Percentiles rank a stretch among this genome's conserved stretches.
phyloP scores from a whole-genome alignment of 2,797 vertebrate species.

The Pseudomugil gertrudae region DNA sequence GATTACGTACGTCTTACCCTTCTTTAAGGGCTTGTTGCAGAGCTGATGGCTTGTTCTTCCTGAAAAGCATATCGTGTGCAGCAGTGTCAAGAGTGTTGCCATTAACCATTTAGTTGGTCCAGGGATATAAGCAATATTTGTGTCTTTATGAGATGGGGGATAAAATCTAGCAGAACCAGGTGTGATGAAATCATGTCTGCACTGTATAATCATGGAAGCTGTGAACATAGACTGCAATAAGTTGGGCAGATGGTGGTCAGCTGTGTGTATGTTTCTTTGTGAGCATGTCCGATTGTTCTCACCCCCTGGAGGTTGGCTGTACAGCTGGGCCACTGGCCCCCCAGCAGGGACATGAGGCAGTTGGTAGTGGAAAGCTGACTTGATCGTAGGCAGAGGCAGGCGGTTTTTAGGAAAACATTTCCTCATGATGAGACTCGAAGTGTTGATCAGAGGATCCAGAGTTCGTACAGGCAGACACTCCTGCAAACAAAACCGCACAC shows the following conservation, averaged over 20 bases:
- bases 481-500: constrained; percentile 69
- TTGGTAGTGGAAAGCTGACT: constrained; percentile 90
- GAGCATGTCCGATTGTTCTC: constrained; percentile 49
- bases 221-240: constrained; percentile 16
- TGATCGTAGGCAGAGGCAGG: constrained; percentile 94
- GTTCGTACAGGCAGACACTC: constrained; percentile 95
- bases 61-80: constrained; percentile 69
- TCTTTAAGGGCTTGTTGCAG: constrained; percentile 70
- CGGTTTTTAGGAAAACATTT: constrained; percentile 99
- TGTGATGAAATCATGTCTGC: constrained; percentile 4
- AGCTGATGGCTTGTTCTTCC: constrained; percentile 57
- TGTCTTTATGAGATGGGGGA: neutral
- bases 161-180: neutral
- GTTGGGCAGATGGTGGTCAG: constrained; percentile 13
- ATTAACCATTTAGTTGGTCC: constrained; percentile 24
- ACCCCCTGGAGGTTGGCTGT: constrained; percentile 92
- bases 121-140: constrained; percentile 15
- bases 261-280: constrained; percentile 1
- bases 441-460: constrained; percentile 94
- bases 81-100: constrained; percentile 51
- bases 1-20: constrained; percentile 71
- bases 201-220: constrained; percentile 8
- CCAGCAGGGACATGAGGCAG: constrained; percentile 87
- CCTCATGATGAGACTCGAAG: constrained; percentile 97
- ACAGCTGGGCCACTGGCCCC: constrained; percentile 93